phyloP scores from a whole-genome alignment of 2,888 invertebrate species.

The Pseudococcus viburni region DNA sequence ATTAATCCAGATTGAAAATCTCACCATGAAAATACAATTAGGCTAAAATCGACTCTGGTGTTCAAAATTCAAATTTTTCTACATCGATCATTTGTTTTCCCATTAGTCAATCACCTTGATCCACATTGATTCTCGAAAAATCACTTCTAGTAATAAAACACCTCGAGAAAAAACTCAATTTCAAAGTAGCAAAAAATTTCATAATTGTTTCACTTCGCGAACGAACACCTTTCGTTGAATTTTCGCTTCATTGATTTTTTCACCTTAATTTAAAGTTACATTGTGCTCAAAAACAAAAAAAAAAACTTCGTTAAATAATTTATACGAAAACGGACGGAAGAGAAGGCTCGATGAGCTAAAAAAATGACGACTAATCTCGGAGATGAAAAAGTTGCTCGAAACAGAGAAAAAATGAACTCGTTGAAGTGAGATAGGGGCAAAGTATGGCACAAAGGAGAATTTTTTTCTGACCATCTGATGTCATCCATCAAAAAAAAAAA shows the following conservation, averaged over 20 bases:
- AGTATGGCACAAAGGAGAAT: too few species aligned
- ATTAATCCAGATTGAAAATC: too few species aligned
- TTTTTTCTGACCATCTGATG: not conserved
- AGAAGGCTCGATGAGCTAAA: not conserved
- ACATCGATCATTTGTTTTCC: too few species aligned
- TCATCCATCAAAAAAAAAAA: constrained; percentile 22
- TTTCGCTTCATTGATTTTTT: not conserved
- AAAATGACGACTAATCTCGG: not conserved
- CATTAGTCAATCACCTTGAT: too few species aligned
- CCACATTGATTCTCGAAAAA: too few species aligned
- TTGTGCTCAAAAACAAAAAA: not conserved
- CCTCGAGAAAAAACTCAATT: not conserved
- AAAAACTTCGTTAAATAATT: not conserved
- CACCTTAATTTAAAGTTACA: not conserved
- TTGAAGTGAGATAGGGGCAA: too few species aligned
- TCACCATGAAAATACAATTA: too few species aligned
- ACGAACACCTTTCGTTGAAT: not conserved
- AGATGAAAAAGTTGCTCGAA: too few species aligned
- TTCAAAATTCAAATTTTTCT: too few species aligned
- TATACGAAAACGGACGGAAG: not conserved
- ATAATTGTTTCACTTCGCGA: not conserved
- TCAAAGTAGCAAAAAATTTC: not conserved
- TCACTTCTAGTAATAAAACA: not conserved
- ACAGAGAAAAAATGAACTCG: too few species aligned
- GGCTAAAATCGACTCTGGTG: too few species aligned